A percentile compares a stretch with the other conserved stretches of the same genome.
phyloP scores from a whole-genome alignment of 2,113 vertebrate species.

The Plectropomus leopardus region DNA sequence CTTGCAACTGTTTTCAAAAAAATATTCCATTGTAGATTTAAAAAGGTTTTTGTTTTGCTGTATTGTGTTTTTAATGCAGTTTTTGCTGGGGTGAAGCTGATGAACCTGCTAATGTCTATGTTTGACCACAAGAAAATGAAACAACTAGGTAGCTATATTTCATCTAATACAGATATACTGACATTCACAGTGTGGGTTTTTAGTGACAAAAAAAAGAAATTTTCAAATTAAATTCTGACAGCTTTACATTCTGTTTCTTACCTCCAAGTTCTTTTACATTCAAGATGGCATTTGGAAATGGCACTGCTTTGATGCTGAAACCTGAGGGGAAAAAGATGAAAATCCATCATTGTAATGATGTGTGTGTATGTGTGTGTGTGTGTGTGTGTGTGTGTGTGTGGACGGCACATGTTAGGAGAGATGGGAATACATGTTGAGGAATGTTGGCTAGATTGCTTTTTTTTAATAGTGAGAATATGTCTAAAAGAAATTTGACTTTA shows the following conservation, averaged over 20 bases:
- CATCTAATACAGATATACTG: neutral
- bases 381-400: conserved; percentile 7
- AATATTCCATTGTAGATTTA: neutral
- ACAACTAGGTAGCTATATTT: neutral
- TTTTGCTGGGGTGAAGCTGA: neutral
- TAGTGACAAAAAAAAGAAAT: neutral
- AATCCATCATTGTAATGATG: conserved; percentile 31
- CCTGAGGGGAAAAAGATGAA: conserved; percentile 85
- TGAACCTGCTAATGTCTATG: neutral
- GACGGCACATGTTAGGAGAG: conserved; percentile 23
- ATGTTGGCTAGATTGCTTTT: conserved; percentile 25
- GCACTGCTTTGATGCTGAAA: conserved; percentile 99
- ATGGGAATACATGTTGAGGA: conserved; percentile 30
- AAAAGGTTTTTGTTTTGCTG: neutral
- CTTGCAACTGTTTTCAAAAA: neutral
- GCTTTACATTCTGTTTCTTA: conserved; percentile 74
- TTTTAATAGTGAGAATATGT: conserved; percentile 33
- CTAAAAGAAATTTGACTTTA: neutral
- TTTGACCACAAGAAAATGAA: neutral
- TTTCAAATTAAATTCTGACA: neutral
- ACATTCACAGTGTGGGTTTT: neutral
- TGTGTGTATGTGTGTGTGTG: no score
- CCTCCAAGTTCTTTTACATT: conserved; percentile 99
- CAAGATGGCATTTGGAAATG: conserved; percentile 96
- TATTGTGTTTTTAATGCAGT: neutral